Conservation (phyloP, 92 coral and sea anemone species). For the Bergia sp. region DNA sequence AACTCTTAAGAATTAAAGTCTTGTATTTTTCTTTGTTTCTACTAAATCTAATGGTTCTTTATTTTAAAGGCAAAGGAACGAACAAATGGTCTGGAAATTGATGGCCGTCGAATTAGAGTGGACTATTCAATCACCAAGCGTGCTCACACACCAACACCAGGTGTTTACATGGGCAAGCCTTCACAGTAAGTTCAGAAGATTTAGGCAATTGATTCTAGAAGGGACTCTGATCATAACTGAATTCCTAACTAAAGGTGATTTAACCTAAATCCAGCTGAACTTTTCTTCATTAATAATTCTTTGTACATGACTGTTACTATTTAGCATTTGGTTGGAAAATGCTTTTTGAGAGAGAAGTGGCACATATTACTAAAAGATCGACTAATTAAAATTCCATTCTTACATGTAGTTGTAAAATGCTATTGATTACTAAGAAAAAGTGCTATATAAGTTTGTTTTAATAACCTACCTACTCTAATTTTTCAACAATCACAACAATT, state of each 20-base stretch:
- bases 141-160: conserved; percentile 99
- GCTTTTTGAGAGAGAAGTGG: no score
- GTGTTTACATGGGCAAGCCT: conserved; percentile 97
- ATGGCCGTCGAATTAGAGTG: conserved; percentile 95
- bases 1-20: no score
- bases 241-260: background rate
- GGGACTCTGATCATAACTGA: no score
- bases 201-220: background rate
- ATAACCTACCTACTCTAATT: background rate
- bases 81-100: conserved; percentile 91
- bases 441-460: background rate
- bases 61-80: conserved; percentile 79
- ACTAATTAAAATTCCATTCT: no score
- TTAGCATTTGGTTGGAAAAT: no score
- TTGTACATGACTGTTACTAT: no score
- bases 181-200: conserved; percentile 81
- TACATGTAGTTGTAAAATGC: no score
- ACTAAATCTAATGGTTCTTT: background rate
- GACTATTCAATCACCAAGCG: conserved; percentile 95
- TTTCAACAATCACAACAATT: no score
- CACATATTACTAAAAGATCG: no score
- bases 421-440: no score
- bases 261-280: background rate
- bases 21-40: background rate
- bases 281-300: no score